A percentile compares a stretch with the other conserved stretches of the same genome.
phyloP scores from a whole-genome alignment of 30 jellyfish, hydroid and myxozoan genomes.

The Nemopilema nomurai region DNA sequence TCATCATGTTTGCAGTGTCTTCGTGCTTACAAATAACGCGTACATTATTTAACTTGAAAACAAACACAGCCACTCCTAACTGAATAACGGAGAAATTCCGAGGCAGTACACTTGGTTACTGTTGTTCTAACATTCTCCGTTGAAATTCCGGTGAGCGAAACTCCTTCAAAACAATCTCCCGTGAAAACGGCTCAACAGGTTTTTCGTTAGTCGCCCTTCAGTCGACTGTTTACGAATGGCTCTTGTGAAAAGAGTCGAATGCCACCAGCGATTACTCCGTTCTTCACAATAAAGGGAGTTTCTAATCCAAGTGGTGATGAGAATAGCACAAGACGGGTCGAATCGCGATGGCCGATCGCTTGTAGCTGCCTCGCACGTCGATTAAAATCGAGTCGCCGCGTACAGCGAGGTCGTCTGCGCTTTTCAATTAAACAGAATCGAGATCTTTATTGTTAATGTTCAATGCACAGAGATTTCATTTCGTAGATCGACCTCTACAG shows the following conservation, averaged over 20 bases:
- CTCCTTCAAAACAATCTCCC: neutral
- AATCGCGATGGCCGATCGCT: neutral
- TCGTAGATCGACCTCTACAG: neutral
- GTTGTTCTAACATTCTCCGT: neutral
- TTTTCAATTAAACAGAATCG: neutral
- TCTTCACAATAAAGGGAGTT: neutral
- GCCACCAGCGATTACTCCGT: neutral
- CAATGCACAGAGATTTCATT: slow-evolving; percentile 31
- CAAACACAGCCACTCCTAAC: neutral
- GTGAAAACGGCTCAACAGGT: neutral
- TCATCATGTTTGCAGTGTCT: neutral
- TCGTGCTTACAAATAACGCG: neutral
- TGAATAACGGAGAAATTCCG: neutral
- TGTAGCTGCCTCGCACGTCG: neutral
- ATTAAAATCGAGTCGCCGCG: neutral
- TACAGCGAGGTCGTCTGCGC: neutral
- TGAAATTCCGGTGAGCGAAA: neutral
- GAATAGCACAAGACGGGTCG: neutral
- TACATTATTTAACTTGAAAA: neutral
- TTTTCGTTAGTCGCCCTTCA: neutral
- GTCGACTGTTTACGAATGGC: neutral
- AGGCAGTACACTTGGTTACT: neutral
- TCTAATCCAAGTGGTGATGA: slow-evolving; percentile 3
- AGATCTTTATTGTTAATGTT: slow-evolving; percentile 22
- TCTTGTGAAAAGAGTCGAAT: neutral